Evolutionary conservation across 2,888 invertebrate genomes (phyloP).

Genomic region (Horisme vitalbata): DNA sequence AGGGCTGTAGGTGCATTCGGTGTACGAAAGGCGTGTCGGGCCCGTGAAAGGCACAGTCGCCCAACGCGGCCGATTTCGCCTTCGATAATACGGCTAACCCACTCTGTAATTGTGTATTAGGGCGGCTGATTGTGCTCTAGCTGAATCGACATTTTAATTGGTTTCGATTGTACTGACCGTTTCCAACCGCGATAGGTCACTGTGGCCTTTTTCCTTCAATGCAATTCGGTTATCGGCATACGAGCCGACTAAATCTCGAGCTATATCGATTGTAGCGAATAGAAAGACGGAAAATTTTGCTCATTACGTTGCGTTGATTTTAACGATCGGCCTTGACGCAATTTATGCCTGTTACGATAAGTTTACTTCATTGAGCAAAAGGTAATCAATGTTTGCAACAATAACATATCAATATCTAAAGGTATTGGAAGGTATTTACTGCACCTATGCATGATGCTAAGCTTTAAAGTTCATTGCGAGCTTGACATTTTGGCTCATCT

Average conservation of each 20-base stretch:
- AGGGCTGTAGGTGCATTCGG: constrained; percentile 36
- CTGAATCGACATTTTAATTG: constrained; percentile 59
- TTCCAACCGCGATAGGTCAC: constrained; percentile 52
- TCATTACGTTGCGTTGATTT: constrained; percentile 48
- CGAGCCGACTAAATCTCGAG: constrained; percentile 15
- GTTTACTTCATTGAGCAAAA: constrained; percentile 48
- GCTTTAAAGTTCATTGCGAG: constrained; percentile 59
- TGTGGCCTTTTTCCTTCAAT: constrained; percentile 41
- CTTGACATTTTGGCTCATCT: constrained; percentile 71
- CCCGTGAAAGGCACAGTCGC: constrained; percentile 70
- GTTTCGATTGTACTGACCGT: constrained; percentile 50
- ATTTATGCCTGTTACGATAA: constrained; percentile 43
- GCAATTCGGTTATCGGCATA: constrained; percentile 24
- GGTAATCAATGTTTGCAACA: constrained; percentile 53
- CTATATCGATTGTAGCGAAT: constrained; percentile 18
- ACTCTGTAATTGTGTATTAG: constrained; percentile 48
- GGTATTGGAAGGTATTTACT: constrained; percentile 26
- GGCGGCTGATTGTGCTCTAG: constrained; percentile 20
- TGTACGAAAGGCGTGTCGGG: constrained; percentile 58
- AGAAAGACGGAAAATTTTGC: constrained; percentile 41
- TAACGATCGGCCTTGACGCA: constrained; percentile 54
- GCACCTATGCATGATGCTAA: constrained; percentile 35
- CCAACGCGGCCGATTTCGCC: constrained; percentile 60
- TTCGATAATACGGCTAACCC: constrained; percentile 58
- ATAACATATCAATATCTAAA: constrained; percentile 38